Evolutionary conservation across 2,888 invertebrate species (phyloP).

Genomic region (Alloplasta piceator): DNA sequence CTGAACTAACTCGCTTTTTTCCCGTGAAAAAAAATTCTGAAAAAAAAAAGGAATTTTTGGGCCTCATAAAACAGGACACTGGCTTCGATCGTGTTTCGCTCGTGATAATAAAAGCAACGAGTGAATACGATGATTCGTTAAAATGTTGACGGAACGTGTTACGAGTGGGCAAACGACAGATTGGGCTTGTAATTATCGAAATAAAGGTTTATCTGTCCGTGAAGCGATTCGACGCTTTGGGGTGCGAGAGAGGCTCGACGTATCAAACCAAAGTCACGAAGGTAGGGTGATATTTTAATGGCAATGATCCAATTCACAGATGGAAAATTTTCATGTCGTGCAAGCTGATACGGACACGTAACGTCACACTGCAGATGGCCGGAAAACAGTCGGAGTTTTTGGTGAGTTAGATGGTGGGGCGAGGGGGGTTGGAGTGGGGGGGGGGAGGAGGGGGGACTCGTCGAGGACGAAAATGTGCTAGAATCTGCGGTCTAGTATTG

Average conservation of each 20-base stretch:
- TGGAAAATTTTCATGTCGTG: constrained; percentile 63
- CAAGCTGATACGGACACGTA: constrained; percentile 62
- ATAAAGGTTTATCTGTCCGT: constrained; percentile 59
- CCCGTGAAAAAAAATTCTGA: too few relatives aligned
- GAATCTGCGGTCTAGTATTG: constrained; percentile 47
- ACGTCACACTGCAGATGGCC: constrained; percentile 56
- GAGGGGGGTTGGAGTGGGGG: constrained; percentile 1
- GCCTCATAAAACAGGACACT: too few relatives aligned
- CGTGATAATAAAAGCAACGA: neutral
- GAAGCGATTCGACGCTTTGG: constrained; percentile 56
- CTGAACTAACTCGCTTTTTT: too few relatives aligned
- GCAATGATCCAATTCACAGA: constrained; percentile 60
- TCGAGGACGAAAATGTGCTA: constrained; percentile 36
- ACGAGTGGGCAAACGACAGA: neutral
- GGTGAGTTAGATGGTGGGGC: constrained; percentile 8
- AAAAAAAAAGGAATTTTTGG: too few relatives aligned
- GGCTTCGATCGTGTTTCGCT: too few relatives aligned
- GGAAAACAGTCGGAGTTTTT: constrained; percentile 59
- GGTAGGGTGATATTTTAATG: constrained; percentile 34
- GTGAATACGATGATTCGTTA: constrained; percentile 10
- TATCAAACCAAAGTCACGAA: neutral
- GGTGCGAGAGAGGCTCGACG: neutral
- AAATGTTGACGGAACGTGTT: neutral
- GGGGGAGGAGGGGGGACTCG: constrained; percentile 6
- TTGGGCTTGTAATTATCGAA: constrained; percentile 60